These are phyloP conservation scores for Lagocephalus sceleratus DNA, from an alignment of 2,797 vertebrate genomes.

Conservation along the genomic window DNA sequence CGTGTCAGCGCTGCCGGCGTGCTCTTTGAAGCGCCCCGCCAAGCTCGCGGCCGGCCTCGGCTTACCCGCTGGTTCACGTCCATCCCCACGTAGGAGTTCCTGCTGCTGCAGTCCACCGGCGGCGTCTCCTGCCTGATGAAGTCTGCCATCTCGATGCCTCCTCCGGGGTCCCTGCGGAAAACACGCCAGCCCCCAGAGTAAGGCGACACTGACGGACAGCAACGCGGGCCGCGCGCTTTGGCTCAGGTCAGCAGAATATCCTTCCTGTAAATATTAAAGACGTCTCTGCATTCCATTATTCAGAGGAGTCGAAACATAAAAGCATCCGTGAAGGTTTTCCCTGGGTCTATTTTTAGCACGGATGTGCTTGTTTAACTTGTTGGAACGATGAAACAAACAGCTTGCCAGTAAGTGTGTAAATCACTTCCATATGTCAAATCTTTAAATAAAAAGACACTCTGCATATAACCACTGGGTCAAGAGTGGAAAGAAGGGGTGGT, in stretches of 20 bases:
- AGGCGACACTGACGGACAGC: constrained; percentile 18
- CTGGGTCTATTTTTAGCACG: constrained; percentile 54
- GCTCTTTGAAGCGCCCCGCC: too few relatives aligned
- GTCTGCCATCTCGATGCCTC: constrained; percentile 98
- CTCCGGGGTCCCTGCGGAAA: constrained; percentile 88
- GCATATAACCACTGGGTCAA: neutral
- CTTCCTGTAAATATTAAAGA: neutral
- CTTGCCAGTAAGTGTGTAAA: constrained; percentile 55
- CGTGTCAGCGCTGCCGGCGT: neutral
- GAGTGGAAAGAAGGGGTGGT: neutral
- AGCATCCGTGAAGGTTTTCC: constrained; percentile 30
- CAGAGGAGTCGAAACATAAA: constrained; percentile 30
- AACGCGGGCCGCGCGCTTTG: constrained; percentile 5
- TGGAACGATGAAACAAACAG: constrained; percentile 54
- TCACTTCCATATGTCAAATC: constrained; percentile 60
- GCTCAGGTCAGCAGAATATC: too few relatives aligned
- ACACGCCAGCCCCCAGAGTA: constrained; percentile 29
- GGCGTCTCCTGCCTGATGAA: constrained; percentile 95
- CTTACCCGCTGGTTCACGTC: constrained; percentile 90
- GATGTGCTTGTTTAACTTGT: constrained; percentile 53
- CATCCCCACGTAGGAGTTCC: constrained; percentile 94
- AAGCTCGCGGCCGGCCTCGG: constrained; percentile 1
- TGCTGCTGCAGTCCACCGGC: constrained; percentile 96
- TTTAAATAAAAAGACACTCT: constrained; percentile 3
- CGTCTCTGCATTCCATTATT: neutral